A percentile compares a stretch with the other conserved stretches of the same genome.
Conservation (phyloP, 1,140 invertebrate genomes). For the Ruditapes philippinarum region DNA sequence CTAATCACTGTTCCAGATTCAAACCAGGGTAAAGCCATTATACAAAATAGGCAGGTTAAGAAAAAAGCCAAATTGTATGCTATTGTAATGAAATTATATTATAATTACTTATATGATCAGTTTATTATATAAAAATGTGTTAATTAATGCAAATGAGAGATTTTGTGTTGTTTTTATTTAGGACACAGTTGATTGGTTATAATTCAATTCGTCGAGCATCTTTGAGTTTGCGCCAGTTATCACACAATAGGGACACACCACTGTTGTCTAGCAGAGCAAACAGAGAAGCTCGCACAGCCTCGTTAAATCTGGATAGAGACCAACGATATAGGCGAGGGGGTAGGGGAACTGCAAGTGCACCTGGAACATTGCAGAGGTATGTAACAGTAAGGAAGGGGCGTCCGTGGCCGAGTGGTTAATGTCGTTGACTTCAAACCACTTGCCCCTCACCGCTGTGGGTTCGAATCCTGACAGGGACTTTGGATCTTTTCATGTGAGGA, state of each 20-base stretch:
- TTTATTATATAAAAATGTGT: no score
- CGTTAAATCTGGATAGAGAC: slow-evolving; percentile 68
- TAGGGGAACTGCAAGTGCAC: slow-evolving; percentile 66
- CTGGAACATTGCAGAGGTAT: slow-evolving; percentile 74
- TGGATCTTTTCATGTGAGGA: no score
- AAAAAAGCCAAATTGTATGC: not conserved
- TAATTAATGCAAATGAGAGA: no score
- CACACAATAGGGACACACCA: slow-evolving; percentile 68
- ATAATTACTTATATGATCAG: not conserved
- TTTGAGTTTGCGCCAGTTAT: slow-evolving; percentile 68
- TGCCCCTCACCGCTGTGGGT: no score
- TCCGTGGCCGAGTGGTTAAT: no score
- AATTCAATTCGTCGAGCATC: slow-evolving; percentile 72
- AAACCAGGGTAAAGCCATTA: no score
- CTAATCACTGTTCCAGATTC: no score
- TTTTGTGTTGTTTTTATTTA: not conserved
- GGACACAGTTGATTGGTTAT: slow-evolving; percentile 64
- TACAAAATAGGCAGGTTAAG: no score
- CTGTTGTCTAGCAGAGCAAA: slow-evolving; percentile 55
- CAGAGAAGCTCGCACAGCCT: slow-evolving; percentile 55
- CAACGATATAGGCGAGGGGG: slow-evolving; percentile 51
- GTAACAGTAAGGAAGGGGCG: no score
- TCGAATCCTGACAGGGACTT: no score
- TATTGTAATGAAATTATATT: not conserved
- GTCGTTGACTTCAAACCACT: no score